Conservation (phyloP, 1,140 invertebrate genomes). For the Dendroctonus ponderosae region DNA sequence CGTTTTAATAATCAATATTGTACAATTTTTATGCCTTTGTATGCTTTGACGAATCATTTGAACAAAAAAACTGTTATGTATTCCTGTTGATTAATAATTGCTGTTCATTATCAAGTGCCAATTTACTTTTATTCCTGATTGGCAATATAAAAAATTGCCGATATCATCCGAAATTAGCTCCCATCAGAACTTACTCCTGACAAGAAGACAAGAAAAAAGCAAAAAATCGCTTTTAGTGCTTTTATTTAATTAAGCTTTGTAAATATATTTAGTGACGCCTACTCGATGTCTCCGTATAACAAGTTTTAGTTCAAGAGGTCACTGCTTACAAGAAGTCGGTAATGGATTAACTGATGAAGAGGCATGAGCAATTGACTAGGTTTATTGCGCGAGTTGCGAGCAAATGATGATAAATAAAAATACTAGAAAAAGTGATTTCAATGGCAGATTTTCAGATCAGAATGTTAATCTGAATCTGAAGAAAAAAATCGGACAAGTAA, state of each 20-base stretch:
- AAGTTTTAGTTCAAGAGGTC: conserved; percentile 25
- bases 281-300: conserved; percentile 24
- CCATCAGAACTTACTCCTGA: not conserved
- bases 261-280: conserved; percentile 25
- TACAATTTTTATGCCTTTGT: no score
- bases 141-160: not conserved
- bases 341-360: conserved; percentile 31
- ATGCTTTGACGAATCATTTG: no score
- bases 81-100: not conserved
- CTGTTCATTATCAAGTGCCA: not conserved
- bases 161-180: conserved; percentile 7
- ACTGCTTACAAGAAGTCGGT: conserved; percentile 24
- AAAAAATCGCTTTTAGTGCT: conserved; percentile 13
- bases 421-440: not conserved
- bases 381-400: conserved; percentile 9
- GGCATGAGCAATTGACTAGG: conserved; percentile 5
- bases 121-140: not conserved
- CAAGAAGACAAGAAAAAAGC: conserved; percentile 1
- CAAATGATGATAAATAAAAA: not conserved
- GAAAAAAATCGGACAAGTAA: no score
- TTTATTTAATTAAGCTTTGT: conserved; percentile 33
- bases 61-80: not conserved
- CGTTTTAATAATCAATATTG: no score
- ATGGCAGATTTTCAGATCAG: not conserved
- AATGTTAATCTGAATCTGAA: not conserved